These are phyloP conservation scores for Hydractinia echinata DNA, from an alignment of 30 jellyfish, hydroid and myxozoan species.

Conservation along the genomic window DNA sequence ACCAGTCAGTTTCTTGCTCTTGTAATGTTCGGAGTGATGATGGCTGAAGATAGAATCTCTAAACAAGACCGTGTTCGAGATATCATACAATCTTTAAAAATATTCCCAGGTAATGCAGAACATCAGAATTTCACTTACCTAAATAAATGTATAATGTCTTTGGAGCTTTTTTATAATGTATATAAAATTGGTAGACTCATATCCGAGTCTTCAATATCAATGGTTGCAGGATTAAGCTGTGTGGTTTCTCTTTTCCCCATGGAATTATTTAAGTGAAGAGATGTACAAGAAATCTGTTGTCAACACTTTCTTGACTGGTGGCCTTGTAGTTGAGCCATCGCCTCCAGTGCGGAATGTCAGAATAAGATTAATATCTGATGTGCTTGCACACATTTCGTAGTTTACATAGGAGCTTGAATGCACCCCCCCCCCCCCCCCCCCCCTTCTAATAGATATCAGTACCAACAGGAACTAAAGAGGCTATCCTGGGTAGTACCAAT, in stretches of 20 bases:
- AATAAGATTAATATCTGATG: too few species aligned
- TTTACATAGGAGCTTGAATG: too few species aligned
- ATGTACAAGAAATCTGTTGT: too few species aligned
- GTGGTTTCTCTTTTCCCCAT: too few species aligned
- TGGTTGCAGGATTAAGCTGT: too few species aligned
- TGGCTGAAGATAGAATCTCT: slow-evolving; percentile 96
- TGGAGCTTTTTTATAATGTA: too few species aligned
- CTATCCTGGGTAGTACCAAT: background rate
- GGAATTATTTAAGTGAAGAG: too few species aligned
- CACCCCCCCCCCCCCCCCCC: background rate
- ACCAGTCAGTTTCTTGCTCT: slow-evolving; percentile 93
- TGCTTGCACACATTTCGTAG: background rate
- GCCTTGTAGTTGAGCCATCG: slow-evolving; percentile 4
- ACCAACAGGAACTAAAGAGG: background rate
- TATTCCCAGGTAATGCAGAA: slow-evolving; percentile 59
- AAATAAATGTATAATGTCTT: too few species aligned
- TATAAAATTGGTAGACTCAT: too few species aligned
- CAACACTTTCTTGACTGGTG: too few species aligned
- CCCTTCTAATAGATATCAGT: background rate
- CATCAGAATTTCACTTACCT: too few species aligned
- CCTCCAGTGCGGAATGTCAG: slow-evolving; percentile 8
- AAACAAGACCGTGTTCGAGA: slow-evolving; percentile 81
- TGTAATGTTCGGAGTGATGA: slow-evolving; percentile 91
- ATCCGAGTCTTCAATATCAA: too few species aligned
- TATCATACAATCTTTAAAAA: slow-evolving; percentile 62